A percentile compares a stretch with the other conserved stretches of the same genome.
phyloP scores from a whole-genome alignment of 2,888 invertebrate genomes.

The Calliphora vomitoria region DNA sequence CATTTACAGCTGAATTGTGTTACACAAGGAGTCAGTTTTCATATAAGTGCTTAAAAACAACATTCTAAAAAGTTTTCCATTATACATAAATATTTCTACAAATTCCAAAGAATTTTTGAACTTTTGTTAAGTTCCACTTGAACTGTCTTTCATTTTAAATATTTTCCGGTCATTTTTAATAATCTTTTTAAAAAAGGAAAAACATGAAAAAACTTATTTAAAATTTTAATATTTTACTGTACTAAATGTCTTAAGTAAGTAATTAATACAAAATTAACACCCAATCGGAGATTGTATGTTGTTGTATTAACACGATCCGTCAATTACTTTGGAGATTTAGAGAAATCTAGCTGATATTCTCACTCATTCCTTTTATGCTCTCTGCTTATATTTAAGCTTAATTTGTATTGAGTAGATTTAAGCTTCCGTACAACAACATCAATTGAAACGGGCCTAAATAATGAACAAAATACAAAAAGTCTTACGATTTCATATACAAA shows the following conservation, averaged over 20 bases:
- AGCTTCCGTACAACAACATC: conserved; percentile 35
- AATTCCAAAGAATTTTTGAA: background rate
- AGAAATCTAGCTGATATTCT: background rate
- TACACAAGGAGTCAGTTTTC: too few relatives aligned
- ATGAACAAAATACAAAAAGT: conserved; percentile 9
- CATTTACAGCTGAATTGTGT: too few relatives aligned
- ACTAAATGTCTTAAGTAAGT: background rate
- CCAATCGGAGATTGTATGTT: background rate
- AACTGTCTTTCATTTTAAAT: background rate
- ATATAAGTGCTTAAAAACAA: too few relatives aligned
- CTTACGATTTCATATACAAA: conserved; percentile 25
- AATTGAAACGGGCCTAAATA: conserved; percentile 17
- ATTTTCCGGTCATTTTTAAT: background rate
- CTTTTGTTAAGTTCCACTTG: background rate
- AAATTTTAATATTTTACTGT: too few relatives aligned
- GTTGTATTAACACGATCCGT: background rate
- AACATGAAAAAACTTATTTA: too few relatives aligned
- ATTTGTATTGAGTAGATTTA: conserved; percentile 15
- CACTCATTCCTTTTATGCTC: conserved; percentile 16
- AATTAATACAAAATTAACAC: conserved; percentile 18
- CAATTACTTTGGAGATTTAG: background rate
- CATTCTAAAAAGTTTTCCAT: too few relatives aligned
- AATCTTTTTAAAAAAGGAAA: too few relatives aligned
- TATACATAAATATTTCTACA: too few relatives aligned
- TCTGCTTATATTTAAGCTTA: conserved; percentile 43